Base-by-base conservation (phyloP, 2,888 invertebrate species). In the Lasioglossum vierecki region DNA sequence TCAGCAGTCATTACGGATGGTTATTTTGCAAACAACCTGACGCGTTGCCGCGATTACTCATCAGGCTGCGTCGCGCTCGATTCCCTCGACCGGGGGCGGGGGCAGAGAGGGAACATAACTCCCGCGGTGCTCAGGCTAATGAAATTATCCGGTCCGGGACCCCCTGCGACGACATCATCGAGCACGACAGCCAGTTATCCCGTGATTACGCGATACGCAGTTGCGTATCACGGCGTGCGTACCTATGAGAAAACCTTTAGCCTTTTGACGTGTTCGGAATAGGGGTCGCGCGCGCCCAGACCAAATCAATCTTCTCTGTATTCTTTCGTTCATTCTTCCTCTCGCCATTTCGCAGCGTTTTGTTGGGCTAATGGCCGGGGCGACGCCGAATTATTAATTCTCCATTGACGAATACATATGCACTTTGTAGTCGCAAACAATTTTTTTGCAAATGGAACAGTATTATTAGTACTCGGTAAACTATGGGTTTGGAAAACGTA, bases 101-200 rank as follows among this genome's bases (percentile, higher is more conserved):
- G 30, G 30, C 30, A 81, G 83, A 80, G 84, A 82, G 89, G 88
- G 85, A 89, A 83, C 57, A 77, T 44, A 85, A 74, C 91, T 89
- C 91, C 91, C 88, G 91, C 84, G 89, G 89, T 90, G 91, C 91
- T 89, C 87, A 85, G 90, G 91, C 93, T 94, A 94, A 94, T 94
- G 93, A 94, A 94, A 94, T 94, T 94, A 94, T 94, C 94, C 93
- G 93, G 92, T 93, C 91, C 90, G 92, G 91, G 92, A 93, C 93
- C 93, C 93, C 92, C 92, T 92, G 91, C 92, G 82, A 91, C 88
- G 88, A 85, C 91, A 91, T 91, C 92, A 91, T 84, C 91, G 85
- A 91, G 88, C 92, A 92, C 91, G 91, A 92, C 91, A 91, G 90
- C 91, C 92, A 89, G 91, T 92, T 92, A 93, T 91, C 92, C 91